Base-by-base conservation (phyloP, 2,888 invertebrate species). In the Hedychridium roseum region DNA sequence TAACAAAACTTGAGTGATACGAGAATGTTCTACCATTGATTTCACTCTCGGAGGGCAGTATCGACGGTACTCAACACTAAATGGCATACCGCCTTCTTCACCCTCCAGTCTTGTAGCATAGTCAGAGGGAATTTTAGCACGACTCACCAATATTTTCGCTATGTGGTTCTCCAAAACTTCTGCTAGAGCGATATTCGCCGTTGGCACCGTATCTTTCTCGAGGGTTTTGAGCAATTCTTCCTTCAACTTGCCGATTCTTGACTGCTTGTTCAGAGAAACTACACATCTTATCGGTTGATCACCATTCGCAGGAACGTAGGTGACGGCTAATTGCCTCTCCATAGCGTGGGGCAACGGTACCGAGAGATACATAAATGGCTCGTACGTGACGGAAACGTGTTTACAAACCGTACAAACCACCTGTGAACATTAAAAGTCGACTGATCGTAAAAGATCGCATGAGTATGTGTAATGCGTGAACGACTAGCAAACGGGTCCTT, bases 291-390 rank as follows among this genome's bases (percentile, higher is more conserved):
- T 44, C 1, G 80, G 77, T 11, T 82, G 77, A 20, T 74, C 74
- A 12, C 77, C 77, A 30, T 76, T 75, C 21, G 79, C 77, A 23
- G 83, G 80, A 45, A 85, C 79, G 63, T 82, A 83, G 14, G 82
- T 83, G 17, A 85, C 80, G 66, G 78, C 84, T 47, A 86, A 76
- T 67, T 85, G 85, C 50, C 82, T 79, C 64, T 86, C 85, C 81
- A 84, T 82, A 17, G 85, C 86, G 60, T 83, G 81, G 31, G 87
- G 87, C 50, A 87, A 78, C 3, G 86, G 86, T 30, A 87, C 83
- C 23, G 86, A 85, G n/a, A 87, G 79, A 70, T 86, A 86, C 85
- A 86, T 86, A 64, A 87, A 87, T 16, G 87, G 86, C 60, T 86
- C 86, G 64, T 85, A 86, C 6, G 86, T 86, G 11, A 86, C 83